A percentile compares a stretch with the other conserved stretches of the same genome.
phyloP scores from a whole-genome alignment of 2,888 invertebrate genomes.

The Branchipolynoe longqiensis region DNA sequence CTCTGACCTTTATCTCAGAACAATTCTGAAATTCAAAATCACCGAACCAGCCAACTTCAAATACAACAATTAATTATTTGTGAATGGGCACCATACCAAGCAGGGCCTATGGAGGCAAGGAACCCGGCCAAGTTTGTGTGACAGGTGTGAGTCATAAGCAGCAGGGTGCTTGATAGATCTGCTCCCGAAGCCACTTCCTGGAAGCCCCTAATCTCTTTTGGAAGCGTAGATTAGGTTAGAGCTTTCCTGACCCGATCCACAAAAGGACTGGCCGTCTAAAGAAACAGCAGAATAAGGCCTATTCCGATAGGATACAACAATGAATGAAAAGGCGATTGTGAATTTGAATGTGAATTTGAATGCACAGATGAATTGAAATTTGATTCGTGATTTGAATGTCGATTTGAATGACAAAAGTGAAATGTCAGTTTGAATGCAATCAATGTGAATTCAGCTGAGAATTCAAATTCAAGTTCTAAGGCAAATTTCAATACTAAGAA shows the following conservation, averaged over 20 bases:
- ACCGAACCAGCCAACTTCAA: no score
- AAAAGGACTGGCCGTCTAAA: neutral
- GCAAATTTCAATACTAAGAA: no score
- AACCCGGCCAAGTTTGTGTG: neutral
- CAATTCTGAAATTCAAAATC: no score
- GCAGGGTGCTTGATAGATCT: slow-evolving; percentile 43
- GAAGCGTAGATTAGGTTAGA: slow-evolving; percentile 48
- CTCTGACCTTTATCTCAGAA: no score
- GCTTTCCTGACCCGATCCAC: slow-evolving; percentile 12
- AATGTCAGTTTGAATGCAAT: neutral
- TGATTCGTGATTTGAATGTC: neutral
- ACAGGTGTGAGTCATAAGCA: slow-evolving; percentile 48
- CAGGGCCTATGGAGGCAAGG: no score
- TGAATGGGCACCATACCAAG: no score
- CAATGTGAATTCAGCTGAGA: neutral
- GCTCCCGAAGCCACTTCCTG: slow-evolving; percentile 25
- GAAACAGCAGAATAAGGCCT: slow-evolving; percentile 31
- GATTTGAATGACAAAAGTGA: neutral
- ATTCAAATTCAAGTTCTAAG: no score
- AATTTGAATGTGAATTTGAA: no score
- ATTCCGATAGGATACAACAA: no score
- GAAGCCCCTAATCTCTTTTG: slow-evolving; percentile 48
- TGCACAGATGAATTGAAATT: neutral
- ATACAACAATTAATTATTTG: no score
- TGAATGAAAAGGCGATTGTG: no score